A percentile compares a stretch with the other conserved stretches of the same genome.
Evolutionary conservation across 2,113 vertebrate genomes (phyloP).

Genomic region (Bos taurus): DNA sequence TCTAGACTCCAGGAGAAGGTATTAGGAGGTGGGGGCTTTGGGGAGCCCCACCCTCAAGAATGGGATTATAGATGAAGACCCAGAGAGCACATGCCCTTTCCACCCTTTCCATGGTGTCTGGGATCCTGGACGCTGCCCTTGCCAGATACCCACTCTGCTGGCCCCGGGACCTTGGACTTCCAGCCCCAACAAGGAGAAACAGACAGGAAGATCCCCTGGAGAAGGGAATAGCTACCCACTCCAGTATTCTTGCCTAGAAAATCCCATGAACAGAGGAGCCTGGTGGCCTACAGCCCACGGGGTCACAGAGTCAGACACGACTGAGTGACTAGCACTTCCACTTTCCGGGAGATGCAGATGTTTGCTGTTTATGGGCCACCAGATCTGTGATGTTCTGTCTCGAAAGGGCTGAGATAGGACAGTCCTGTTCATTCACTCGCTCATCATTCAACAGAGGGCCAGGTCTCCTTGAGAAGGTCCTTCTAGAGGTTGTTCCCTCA

Average conservation of each 20-base stretch:
- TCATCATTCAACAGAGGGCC: neutral
- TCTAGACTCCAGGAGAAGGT: neutral
- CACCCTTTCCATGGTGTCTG: neutral
- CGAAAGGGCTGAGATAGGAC: neutral
- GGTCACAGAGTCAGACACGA: neutral
- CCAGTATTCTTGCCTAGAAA: neutral
- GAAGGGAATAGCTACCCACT: neutral
- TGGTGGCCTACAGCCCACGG: neutral
- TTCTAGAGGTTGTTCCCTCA: neutral
- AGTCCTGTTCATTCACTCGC: neutral
- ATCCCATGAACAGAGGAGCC: neutral
- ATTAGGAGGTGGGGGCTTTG: neutral
- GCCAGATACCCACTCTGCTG: neutral
- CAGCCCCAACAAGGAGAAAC: neutral
- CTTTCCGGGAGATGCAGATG: neutral
- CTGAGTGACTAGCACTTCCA: neutral
- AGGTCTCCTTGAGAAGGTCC: accelerated
- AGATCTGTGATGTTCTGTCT: neutral
- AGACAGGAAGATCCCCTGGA: neutral
- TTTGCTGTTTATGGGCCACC: neutral
- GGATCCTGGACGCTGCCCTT: neutral
- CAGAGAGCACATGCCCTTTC: neutral
- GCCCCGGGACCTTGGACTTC: accelerated
- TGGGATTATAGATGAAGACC: too few species aligned
- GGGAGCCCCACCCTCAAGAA: neutral